A percentile compares a stretch with the other conserved stretches of the same genome.
Evolutionary conservation across 2,797 vertebrate genomes (phyloP).

Genomic region (Clarias pachynema): DNA sequence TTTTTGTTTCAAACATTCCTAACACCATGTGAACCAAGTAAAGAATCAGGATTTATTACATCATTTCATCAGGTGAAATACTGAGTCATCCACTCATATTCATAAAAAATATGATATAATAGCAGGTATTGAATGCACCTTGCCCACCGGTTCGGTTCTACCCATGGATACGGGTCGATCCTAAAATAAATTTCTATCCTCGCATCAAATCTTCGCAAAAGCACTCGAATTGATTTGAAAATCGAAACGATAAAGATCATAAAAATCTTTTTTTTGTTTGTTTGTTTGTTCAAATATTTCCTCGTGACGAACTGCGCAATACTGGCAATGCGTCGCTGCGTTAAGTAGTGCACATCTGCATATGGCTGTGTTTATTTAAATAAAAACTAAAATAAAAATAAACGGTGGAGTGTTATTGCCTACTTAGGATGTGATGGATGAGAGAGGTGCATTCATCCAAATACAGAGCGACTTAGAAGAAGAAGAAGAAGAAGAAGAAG

Average conservation of each 20-base stretch:
- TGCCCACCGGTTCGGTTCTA: conserved; percentile 29
- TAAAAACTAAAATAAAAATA: background rate
- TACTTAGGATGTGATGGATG: conserved; percentile 33
- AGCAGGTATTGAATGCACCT: conserved; percentile 50
- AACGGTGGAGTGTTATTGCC: conserved; percentile 36
- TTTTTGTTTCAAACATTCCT: conserved; percentile 38
- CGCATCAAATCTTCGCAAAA: background rate
- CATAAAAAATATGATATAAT: conserved; percentile 19
- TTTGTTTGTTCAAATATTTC: background rate
- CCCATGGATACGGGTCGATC: background rate
- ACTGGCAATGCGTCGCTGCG: background rate
- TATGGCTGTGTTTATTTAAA: conserved; percentile 21
- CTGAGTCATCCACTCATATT: conserved; percentile 38
- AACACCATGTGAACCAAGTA: conserved; percentile 43
- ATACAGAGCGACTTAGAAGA: conserved; percentile 23
- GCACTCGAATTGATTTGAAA: background rate
- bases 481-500: conserved; percentile 41
- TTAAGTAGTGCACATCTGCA: conserved; percentile 40
- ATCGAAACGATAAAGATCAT: background rate
- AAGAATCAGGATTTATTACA: conserved; percentile 52
- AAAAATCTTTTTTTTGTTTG: background rate
- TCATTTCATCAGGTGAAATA: conserved; percentile 45
- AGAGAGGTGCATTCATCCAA: conserved; percentile 49
- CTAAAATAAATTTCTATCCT: background rate
- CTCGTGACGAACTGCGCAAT: background rate